Evolutionary conservation across 2,113 vertebrate genomes (phyloP).

Genomic region (Ceyx melanurus): DNA sequence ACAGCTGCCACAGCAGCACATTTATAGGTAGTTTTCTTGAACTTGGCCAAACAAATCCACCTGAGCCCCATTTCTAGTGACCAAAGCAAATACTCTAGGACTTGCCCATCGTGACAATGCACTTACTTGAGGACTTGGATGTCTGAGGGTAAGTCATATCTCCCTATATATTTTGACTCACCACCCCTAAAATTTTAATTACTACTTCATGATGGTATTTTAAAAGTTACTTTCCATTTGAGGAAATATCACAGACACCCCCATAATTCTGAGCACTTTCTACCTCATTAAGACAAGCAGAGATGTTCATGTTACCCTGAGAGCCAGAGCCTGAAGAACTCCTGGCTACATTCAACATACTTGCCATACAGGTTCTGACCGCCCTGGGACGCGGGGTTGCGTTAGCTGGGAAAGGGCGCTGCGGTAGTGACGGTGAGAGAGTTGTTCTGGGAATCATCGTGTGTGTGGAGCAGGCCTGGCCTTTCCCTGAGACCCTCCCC

Average conservation of each 20-base stretch:
- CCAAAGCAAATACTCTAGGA: neutral
- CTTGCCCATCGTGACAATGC: neutral
- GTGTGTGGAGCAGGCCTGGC: neutral
- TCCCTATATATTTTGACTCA: neutral
- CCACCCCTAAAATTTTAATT: neutral
- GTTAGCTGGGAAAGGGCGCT: conserved; percentile 30
- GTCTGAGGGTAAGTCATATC: neutral
- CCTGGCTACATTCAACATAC: neutral
- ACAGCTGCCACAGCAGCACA: neutral
- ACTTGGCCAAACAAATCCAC: neutral
- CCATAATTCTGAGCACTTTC: neutral
- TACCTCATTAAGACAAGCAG: conserved; percentile 4
- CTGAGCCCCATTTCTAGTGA: neutral
- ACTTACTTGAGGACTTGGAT: neutral
- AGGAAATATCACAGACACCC: neutral
- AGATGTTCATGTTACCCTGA: neutral
- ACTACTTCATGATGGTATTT: neutral
- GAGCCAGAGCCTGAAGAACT: neutral
- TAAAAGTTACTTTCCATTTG: conserved; percentile 36
- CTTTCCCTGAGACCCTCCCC: neutral
- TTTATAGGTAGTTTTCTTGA: neutral
- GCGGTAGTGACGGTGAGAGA: neutral
- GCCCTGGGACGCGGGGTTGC: conserved; percentile 23
- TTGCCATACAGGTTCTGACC: conserved; percentile 36
- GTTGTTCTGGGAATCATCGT: neutral